Conservation (phyloP, 2,888 invertebrate genomes). For the Lypha dubia region DNA sequence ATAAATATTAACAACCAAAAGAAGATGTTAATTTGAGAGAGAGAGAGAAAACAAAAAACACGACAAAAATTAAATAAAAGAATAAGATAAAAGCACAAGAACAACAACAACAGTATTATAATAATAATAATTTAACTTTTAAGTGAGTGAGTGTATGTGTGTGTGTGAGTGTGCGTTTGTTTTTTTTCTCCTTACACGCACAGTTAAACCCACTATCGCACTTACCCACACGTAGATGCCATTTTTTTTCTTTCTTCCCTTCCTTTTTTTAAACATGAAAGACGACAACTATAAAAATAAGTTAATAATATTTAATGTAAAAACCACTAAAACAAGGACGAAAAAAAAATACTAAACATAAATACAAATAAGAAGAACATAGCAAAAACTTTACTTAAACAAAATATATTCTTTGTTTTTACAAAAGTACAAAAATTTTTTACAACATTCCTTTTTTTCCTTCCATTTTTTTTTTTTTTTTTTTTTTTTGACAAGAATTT, state of each 20-base stretch:
- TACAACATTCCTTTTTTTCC: neutral
- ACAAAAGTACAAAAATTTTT: neutral
- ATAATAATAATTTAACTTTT: slow-evolving; percentile 6
- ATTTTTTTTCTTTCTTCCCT: neutral
- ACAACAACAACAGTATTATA: neutral
- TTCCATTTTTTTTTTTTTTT: neutral
- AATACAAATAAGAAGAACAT: neutral
- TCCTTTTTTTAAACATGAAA: neutral
- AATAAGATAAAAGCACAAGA: neutral
- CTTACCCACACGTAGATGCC: neutral
- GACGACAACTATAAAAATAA: too few relatives aligned
- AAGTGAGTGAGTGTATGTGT: neutral
- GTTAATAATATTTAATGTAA: slow-evolving; percentile 33
- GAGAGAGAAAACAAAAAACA: too few relatives aligned
- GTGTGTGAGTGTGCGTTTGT: neutral
- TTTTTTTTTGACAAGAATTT: neutral
- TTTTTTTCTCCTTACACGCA: neutral
- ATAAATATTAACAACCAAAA: slow-evolving; percentile 33
- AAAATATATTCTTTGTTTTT: slow-evolving; percentile 24
- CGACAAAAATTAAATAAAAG: slow-evolving; percentile 1
- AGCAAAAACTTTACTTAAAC: slow-evolving; percentile 21
- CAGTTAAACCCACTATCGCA: neutral
- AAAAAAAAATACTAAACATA: slow-evolving; percentile 1
- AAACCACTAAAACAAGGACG: neutral
- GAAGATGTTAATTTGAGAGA: slow-evolving; percentile 13